These are phyloP conservation scores for Amblyopsis rosae DNA, from an alignment of 2,113 vertebrate genomes.

Conservation along the genomic window DNA sequence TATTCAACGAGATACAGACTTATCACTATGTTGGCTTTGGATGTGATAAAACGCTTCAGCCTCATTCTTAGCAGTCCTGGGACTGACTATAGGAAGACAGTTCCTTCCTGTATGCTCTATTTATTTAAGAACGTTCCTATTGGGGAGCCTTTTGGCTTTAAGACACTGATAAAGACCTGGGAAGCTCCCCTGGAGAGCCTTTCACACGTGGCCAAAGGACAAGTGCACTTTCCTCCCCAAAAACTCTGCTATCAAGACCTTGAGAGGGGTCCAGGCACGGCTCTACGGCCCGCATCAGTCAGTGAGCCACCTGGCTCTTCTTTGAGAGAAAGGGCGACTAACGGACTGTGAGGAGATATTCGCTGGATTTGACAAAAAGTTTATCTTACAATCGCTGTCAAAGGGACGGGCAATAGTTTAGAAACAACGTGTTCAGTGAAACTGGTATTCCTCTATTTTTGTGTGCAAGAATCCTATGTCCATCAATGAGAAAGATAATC, in stretches of 20 bases:
- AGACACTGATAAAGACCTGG: conserved; percentile 73
- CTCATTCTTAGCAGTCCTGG: conserved; percentile 23
- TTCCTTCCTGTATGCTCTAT: conserved; percentile 66
- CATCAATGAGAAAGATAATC: too few species aligned
- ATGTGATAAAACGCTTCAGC: conserved; percentile 45
- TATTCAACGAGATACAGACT: conserved; percentile 33
- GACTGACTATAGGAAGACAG: conserved; percentile 31
- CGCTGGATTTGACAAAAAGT: too few species aligned
- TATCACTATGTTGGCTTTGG: conserved; percentile 47
- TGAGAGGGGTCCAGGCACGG: conserved; percentile 16
- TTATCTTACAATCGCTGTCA: too few species aligned
- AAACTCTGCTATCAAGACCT: conserved; percentile 36
- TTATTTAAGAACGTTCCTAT: conserved; percentile 70
- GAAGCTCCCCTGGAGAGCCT: conserved; percentile 74
- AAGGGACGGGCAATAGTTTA: too few species aligned
- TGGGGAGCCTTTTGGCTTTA: conserved; percentile 75
- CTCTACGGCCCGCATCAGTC: background rate
- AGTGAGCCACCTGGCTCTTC: background rate
- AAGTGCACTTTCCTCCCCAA: conserved; percentile 64
- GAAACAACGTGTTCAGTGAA: too few species aligned
- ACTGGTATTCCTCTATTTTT: too few species aligned
- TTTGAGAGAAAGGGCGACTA: background rate
- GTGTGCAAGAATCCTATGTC: too few species aligned
- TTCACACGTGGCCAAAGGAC: conserved; percentile 74
- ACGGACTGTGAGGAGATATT: too few species aligned